Base-by-base conservation (phyloP, 2,888 invertebrate species). In the Acrobasis suavella region DNA sequence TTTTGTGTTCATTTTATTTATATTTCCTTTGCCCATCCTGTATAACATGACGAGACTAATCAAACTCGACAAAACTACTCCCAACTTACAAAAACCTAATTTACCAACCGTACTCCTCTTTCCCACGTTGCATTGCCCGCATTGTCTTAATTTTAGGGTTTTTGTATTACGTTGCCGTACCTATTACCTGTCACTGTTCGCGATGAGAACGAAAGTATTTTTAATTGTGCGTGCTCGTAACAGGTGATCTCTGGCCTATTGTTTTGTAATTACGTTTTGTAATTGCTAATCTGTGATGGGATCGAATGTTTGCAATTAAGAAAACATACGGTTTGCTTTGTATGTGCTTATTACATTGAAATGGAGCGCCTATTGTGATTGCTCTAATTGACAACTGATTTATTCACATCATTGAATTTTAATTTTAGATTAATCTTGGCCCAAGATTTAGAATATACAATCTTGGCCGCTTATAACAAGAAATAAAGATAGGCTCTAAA, bases 121-220 rank as follows among this genome's bases (percentile, higher is more conserved):
- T 61, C 61, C 61, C 61, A 61, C 61, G 54, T 50, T 59, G 22
- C 37, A 50, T 9, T 14, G 49, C 12, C 14, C 52, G 16, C 52
- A 61, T 54, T 61, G 54, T 61, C 39, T 46, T 10, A n/a, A 37
- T 54, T 46, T 61, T 61, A 42, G 61, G 46, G 52, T 61, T 61
- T 54, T 54, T 61, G 61, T 46, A 54, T 52, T 39, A 61, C 56
- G 56, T 54, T 52, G 42, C 22, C 52, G 22, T 60, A 61, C 42
- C 42, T 46, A 15, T 52, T 61, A 46, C 46, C 42, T 39, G 14
- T n/a, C 39, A 42, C 52, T 17, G 42, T 60, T 46, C 16, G 32
- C 15, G 42, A 61, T 61, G 61, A 52, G 54, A 61, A 61, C 54
- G 52, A 60, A 60, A 52, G 52, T 60, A 51, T 39, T 39, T 60